Evolutionary conservation across 1,140 invertebrate genomes (phyloP), one percentile per base, ranked within the genome.

Genomic region (Goniozus legneri): DNA sequence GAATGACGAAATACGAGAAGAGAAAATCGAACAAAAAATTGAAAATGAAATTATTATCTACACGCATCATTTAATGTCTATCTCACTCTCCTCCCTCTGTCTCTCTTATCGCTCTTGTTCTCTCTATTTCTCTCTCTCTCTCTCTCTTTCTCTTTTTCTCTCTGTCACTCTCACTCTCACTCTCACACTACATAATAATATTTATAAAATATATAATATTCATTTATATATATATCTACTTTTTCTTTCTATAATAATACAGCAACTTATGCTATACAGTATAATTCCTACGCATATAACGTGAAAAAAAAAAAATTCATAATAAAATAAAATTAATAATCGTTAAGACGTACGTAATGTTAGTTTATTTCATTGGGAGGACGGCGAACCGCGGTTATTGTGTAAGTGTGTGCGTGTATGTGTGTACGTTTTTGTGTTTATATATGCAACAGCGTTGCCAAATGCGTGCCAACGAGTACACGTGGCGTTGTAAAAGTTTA

Each of bases 351-450:
- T 4, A 10, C 4, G 24, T 10, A 27, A 27, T 6, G 4, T 27
- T 4, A 27, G 24, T 6, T 4, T 27, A 27, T 6, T 27, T 27
- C 10, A 27, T 27, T 27, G 24, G 24, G 24, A 10, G 24, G 24
- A 27, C 4, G 10, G 24, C 4, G 24, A 27, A 10, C 4, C 4
- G 10, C 4, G 10, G 24, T 6, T 4, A 27, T 4, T 6, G 24
- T 6, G 24, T 6, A 27, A 27, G 24, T 4, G 24, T 6, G 24
- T 6, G 24, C 24, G 24, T 6, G 24, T 27, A 10, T 6, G 24
- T 27, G 10, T 6, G 24, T 47, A 56, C 47, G 27, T 52, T 66
- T 60, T 19, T 55, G 44, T 54, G 52, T n/a, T n/a, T n/a, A n/a
- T n/a, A n/a, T n/a, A n/a, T n/a, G n/a, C n/a, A n/a, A n/a, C n/a